Evolutionary conservation across 2,113 vertebrate genomes (phyloP).

Genomic region (Herpetotheres cachinnans): DNA sequence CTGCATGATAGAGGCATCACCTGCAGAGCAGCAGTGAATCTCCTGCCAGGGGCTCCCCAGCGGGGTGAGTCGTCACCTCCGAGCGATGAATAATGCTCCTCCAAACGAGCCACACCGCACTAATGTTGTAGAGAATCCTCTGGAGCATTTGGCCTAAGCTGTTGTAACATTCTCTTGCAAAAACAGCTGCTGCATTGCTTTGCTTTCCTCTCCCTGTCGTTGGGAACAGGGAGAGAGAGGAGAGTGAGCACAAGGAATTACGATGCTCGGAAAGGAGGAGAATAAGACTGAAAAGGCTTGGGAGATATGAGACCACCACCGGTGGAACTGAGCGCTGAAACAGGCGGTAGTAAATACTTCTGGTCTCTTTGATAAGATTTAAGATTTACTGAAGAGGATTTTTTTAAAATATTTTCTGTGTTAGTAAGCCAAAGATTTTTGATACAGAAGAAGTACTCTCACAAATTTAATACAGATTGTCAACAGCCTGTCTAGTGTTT

Average conservation of each 20-base stretch:
- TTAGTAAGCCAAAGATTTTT: neutral
- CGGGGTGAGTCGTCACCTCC: fast-evolving
- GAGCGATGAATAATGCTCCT: neutral
- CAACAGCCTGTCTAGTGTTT: neutral
- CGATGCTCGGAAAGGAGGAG: neutral
- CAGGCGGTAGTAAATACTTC: neutral
- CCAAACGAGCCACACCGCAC: fast-evolving
- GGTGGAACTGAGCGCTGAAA: neutral
- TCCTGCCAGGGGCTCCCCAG: neutral
- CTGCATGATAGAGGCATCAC: fast-evolving
- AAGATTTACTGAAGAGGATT: neutral
- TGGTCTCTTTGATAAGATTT: neutral
- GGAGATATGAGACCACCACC: neutral
- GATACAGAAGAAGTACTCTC: neutral
- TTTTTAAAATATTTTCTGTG: neutral
- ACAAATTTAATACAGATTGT: neutral
- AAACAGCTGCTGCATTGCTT: neutral
- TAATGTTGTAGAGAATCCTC: neutral
- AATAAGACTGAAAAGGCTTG: neutral
- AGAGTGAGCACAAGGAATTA: fast-evolving
- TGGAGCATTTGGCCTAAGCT: neutral
- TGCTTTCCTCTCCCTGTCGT: neutral
- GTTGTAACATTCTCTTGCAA: neutral
- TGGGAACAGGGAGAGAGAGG: neutral
- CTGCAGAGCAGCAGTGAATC: neutral